Conservation (phyloP, 2,113 vertebrate genomes). For the Mesitornis unicolor region DNA sequence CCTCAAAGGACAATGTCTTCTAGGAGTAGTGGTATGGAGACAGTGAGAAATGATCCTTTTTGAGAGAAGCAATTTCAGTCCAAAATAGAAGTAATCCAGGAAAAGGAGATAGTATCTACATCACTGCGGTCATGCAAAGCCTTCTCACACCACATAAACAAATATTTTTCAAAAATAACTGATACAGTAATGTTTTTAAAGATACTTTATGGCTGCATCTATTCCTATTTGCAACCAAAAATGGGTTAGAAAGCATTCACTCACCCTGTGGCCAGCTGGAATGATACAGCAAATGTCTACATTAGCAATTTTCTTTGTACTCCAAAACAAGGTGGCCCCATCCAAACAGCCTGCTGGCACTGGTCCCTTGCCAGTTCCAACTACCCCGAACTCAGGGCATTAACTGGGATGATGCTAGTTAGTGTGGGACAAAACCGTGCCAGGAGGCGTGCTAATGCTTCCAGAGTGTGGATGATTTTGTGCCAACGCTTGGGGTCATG, state of each 20-base stretch:
- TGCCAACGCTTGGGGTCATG: background rate
- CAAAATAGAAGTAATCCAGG: background rate
- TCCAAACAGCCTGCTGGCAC: background rate
- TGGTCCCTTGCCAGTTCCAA: background rate
- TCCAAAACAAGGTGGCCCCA: background rate
- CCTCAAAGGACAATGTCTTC: background rate
- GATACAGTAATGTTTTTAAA: background rate
- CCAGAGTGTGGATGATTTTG: background rate
- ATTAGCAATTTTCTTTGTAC: background rate
- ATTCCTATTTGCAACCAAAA: background rate
- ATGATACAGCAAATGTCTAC: background rate
- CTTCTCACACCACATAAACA: background rate
- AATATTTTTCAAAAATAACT: background rate
- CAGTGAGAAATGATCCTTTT: background rate
- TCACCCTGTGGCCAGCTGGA: background rate
- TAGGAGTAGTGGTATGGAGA: background rate
- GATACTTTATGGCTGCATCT: background rate
- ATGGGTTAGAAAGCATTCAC: background rate
- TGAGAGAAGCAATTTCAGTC: background rate
- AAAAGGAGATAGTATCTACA: background rate
- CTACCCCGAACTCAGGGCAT: accelerated
- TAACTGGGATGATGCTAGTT: background rate
- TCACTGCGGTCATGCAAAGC: background rate
- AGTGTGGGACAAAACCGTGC: background rate
- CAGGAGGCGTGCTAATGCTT: background rate